Evolutionary conservation across 2,888 invertebrate species (phyloP).

Genomic region (Danaus chrysippus): DNA sequence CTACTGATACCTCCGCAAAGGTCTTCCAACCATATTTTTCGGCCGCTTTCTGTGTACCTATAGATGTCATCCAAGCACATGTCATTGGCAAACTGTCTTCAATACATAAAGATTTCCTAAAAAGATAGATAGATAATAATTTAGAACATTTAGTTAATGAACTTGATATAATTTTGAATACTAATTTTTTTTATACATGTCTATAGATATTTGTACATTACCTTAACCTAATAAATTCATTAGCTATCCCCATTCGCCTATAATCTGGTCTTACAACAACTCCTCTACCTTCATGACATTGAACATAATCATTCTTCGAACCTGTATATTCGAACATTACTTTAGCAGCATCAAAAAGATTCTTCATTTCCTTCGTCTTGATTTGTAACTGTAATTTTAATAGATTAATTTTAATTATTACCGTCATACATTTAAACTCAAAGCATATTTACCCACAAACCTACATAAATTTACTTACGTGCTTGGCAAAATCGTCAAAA

Average conservation of each 20-base stretch:
- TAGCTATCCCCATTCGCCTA: conserved; percentile 37
- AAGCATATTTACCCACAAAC: not conserved
- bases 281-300: conserved; percentile 36
- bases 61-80: conserved; percentile 40
- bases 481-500: conserved; percentile 26
- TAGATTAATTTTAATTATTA: not conserved
- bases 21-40: conserved; percentile 40
- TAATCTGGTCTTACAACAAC: conserved; percentile 38
- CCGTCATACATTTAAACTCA: not conserved
- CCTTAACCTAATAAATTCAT: conserved; percentile 37
- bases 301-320: conserved; percentile 24
- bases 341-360: conserved; percentile 34
- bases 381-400: conserved; percentile 17
- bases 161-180: not conserved
- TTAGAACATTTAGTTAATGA: not conserved
- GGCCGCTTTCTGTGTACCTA: conserved; percentile 40
- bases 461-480: conserved; percentile 20
- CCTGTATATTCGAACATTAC: conserved; percentile 26
- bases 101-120: conserved; percentile 41
- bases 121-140: conserved; percentile 21
- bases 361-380: conserved; percentile 40
- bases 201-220: conserved; percentile 12
- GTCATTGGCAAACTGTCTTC: conserved; percentile 40
- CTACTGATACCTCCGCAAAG: conserved; percentile 30
- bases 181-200: not conserved